A percentile compares a stretch with the other conserved stretches of the same genome.
Conservation (phyloP, 2,797 vertebrate genomes). For the Mergus octosetaceus region DNA sequence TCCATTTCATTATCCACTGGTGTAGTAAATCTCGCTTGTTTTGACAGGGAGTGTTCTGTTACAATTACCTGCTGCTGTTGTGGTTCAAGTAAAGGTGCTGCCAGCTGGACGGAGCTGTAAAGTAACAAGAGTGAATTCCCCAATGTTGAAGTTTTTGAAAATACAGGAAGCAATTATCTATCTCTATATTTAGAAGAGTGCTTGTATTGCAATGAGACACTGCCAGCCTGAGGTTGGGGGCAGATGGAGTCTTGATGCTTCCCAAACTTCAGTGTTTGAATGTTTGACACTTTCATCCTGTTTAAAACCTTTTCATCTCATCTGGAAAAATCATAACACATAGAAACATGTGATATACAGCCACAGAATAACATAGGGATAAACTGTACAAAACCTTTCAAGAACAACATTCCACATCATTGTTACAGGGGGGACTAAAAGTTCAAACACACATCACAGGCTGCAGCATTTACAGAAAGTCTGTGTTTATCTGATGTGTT, state of each 20-base stretch:
- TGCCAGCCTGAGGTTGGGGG: neutral
- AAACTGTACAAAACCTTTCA: neutral
- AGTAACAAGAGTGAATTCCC: slow-evolving; percentile 48
- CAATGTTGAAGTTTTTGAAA: slow-evolving; percentile 31
- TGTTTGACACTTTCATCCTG: neutral
- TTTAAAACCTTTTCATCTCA: slow-evolving; percentile 17
- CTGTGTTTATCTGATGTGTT: neutral
- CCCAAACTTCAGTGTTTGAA: neutral
- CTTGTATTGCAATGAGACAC: neutral
- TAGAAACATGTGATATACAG: neutral
- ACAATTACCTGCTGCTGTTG: slow-evolving; percentile 69
- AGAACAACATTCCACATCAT: neutral
- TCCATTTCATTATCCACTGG: slow-evolving; percentile 47
- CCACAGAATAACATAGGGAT: neutral
- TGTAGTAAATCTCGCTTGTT: slow-evolving; percentile 21
- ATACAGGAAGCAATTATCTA: slow-evolving; percentile 51
- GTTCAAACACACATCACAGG: neutral
- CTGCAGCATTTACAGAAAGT: neutral
- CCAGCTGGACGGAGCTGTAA: slow-evolving; percentile 67
- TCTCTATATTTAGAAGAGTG: slow-evolving; percentile 7
- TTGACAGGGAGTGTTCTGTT: slow-evolving; percentile 47
- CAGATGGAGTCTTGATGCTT: neutral
- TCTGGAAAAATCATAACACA: neutral
- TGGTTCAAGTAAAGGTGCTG: slow-evolving; percentile 46
- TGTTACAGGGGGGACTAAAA: neutral